Evolutionary conservation across 2,113 vertebrate species (phyloP).

Genomic region (Sylvia atricapilla): DNA sequence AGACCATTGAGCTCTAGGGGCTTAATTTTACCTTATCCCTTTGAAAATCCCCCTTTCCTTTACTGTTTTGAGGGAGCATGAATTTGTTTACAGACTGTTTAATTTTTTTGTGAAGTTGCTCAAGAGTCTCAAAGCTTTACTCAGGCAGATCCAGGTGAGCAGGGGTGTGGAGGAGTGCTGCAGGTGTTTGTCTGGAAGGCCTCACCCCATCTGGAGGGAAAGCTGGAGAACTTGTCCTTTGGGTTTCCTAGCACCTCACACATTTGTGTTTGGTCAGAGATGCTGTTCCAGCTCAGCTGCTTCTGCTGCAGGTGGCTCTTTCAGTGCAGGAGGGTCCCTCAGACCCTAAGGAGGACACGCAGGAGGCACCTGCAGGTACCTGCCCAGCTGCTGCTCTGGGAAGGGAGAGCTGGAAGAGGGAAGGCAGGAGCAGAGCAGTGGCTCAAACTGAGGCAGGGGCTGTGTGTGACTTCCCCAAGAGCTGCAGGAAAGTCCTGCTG

Average conservation of each 20-base stretch:
- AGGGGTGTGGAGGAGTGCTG: not conserved
- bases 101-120: not conserved
- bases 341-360: fast-evolving
- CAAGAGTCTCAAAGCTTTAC: not conserved
- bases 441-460: not conserved
- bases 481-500: not conserved
- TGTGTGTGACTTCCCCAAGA: not conserved
- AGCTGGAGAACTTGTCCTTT: not conserved
- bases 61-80: not conserved
- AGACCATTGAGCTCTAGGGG: not conserved
- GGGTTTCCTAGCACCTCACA: not conserved
- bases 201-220: not conserved
- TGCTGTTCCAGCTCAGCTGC: not conserved
- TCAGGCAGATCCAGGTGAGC: not conserved
- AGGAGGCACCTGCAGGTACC: fast-evolving
- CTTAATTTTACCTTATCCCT: not conserved
- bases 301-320: not conserved
- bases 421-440: not conserved
- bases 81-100: not conserved
- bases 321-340: not conserved
- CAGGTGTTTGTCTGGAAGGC: not conserved
- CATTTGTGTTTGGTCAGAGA: not conserved
- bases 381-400: not conserved
- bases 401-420: not conserved
- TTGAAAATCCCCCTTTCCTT: not conserved